phyloP scores from a whole-genome alignment of 1,140 invertebrate species.

The Aphis craccivora region DNA sequence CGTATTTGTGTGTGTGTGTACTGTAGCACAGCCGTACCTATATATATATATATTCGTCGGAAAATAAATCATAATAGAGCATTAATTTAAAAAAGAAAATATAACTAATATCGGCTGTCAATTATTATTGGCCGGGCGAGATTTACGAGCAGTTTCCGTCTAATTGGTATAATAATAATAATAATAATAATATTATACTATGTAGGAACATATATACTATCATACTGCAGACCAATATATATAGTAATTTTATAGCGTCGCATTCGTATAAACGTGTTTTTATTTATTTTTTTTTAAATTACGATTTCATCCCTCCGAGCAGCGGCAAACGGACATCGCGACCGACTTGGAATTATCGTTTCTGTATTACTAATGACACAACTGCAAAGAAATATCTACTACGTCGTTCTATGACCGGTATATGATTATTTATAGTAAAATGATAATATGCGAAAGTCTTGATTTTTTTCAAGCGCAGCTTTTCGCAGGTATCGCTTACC shows the following conservation, averaged over 20 bases:
- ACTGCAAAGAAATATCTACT: too few relatives aligned
- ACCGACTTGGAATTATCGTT: background rate
- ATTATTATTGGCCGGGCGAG: constrained; percentile 25
- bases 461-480: too few relatives aligned
- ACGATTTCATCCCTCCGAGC: constrained; percentile 39
- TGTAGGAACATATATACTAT: background rate
- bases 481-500: too few relatives aligned
- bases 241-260: background rate
- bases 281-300: background rate
- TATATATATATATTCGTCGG: background rate
- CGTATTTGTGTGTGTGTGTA: too few relatives aligned
- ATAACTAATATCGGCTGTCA: constrained; percentile 36
- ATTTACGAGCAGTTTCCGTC: constrained; percentile 43
- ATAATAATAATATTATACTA: background rate
- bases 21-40: too few relatives aligned
- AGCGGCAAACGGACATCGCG: background rate
- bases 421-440: too few relatives aligned
- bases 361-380: too few relatives aligned
- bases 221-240: background rate
- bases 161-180: constrained; percentile 33
- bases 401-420: too few relatives aligned
- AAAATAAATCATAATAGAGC: constrained; percentile 38
- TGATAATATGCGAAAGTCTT: too few relatives aligned
- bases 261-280: constrained; percentile 33
- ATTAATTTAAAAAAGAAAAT: constrained; percentile 29